Evolutionary conservation across 2,888 invertebrate genomes (phyloP).

Genomic region (Agapostemon virescens): DNA sequence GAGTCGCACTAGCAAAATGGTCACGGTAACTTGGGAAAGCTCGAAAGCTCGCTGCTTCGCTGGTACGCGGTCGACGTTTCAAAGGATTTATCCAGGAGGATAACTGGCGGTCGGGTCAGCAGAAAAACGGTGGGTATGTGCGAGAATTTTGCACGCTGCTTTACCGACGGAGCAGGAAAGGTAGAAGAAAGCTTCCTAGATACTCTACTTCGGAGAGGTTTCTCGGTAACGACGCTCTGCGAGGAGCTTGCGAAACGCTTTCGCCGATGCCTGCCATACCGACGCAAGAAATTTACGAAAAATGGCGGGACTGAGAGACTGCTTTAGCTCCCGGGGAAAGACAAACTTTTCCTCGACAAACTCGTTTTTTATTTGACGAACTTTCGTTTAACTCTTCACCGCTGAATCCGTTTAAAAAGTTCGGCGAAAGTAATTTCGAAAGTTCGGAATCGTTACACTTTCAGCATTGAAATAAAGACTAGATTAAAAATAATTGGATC

Average conservation of each 20-base stretch:
- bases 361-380: neutral
- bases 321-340: neutral
- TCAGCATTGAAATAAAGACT: neutral
- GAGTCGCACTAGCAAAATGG: slow-evolving; percentile 32
- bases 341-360: neutral
- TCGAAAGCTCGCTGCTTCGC: neutral
- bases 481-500: neutral
- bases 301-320: neutral
- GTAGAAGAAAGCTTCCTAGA: slow-evolving; percentile 40
- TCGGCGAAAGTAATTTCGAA: neutral
- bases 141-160: slow-evolving; percentile 44
- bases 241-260: slow-evolving; percentile 31
- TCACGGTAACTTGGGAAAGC: neutral
- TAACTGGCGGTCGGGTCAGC: slow-evolving; percentile 12
- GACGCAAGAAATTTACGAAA: slow-evolving; percentile 25
- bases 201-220: slow-evolving; percentile 47
- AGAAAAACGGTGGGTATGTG: slow-evolving; percentile 24
- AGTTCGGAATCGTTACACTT: neutral
- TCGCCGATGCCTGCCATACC: slow-evolving; percentile 32
- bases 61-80: slow-evolving; percentile 1
- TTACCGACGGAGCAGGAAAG: slow-evolving; percentile 39
- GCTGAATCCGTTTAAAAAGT: neutral
- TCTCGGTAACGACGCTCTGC: slow-evolving; percentile 34
- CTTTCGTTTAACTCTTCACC: neutral
- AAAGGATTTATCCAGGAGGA: neutral